Base-by-base conservation (phyloP, 2,888 invertebrate species). In the Uropetala carovei region DNA sequence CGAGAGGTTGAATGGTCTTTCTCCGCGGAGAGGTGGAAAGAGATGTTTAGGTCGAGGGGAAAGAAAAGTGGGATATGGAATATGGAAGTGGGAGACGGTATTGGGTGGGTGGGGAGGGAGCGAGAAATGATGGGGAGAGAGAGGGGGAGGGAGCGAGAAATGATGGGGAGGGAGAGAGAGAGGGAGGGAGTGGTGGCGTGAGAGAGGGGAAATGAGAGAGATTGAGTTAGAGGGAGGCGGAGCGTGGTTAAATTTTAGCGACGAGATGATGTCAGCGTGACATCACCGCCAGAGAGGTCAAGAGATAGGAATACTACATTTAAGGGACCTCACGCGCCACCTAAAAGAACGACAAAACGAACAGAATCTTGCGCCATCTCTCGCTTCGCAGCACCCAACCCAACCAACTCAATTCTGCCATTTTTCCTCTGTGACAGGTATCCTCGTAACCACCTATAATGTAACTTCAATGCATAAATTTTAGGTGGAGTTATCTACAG, bases 201-300 rank as follows among this genome's bases (percentile, higher is more conserved):
- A 60, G 18, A 60, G 7, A 2, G 43, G 60, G 60, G 75, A 22
- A 27, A 22, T 68, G 27, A 27, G 75, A 11, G 43, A 43, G 43
- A 43, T 43, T 43, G 43, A 13, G 75, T 75, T 27, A 75, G 75
- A 68, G 68, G 22, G 68, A 75, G 75, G 75, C 75, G 27, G 75
- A 22, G 75, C 22, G 75, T 27, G 75, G 75, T 10, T 75, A 75
- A 75, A 75, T 75, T 75, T 75, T 75, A 75, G 75, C 75, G 22
- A 27, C 27, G 27, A 27, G 75, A 75, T 75, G 75, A 75, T 75
- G 75, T 75, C 75, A 75, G 22, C 11, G 11, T 75, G 75, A 75
- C 75, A 75, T 75, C 75, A 75, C 27, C 75, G 27, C 75, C 27
- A 27, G 75, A 22, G 75, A 75, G 75, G 75, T 75, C 75, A 75